Percentiles rank a stretch among this genome's conserved stretches.
These are phyloP conservation scores for Psophia crepitans DNA, from an alignment of 2,113 vertebrate species.

Conservation along the genomic window DNA sequence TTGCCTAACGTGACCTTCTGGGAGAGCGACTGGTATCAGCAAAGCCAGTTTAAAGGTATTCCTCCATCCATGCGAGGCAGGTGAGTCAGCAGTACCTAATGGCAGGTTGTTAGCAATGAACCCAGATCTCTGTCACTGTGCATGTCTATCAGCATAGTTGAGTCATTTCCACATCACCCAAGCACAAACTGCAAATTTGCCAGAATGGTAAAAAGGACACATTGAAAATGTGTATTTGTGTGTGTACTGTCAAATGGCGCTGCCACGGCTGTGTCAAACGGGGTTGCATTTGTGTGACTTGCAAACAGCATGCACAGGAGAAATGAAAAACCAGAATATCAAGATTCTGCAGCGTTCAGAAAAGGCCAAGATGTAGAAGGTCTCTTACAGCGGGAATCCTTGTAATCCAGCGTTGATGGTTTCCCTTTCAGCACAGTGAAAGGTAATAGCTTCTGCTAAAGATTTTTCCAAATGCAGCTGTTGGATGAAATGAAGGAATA, in stretches of 20 bases:
- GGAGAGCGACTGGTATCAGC: background rate
- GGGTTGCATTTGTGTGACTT: accelerated
- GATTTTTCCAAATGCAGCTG: background rate
- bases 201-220: background rate
- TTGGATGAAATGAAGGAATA: background rate
- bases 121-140: accelerated
- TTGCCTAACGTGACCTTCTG: background rate
- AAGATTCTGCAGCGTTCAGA: background rate
- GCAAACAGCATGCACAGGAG: background rate
- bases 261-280: background rate
- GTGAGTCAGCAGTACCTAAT: constrained; percentile 3
- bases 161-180: background rate
- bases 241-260: background rate
- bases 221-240: background rate
- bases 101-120: background rate
- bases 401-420: background rate
- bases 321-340: accelerated
- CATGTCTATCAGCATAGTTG: background rate
- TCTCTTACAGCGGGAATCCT: background rate
- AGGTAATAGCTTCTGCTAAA: background rate
- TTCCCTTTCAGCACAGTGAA: background rate
- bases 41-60: background rate
- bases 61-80: background rate
- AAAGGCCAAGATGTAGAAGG: background rate
- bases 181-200: background rate